These are phyloP conservation scores for Physocephala rufipes DNA, from an alignment of 2,888 invertebrate genomes.

Conservation along the genomic window DNA sequence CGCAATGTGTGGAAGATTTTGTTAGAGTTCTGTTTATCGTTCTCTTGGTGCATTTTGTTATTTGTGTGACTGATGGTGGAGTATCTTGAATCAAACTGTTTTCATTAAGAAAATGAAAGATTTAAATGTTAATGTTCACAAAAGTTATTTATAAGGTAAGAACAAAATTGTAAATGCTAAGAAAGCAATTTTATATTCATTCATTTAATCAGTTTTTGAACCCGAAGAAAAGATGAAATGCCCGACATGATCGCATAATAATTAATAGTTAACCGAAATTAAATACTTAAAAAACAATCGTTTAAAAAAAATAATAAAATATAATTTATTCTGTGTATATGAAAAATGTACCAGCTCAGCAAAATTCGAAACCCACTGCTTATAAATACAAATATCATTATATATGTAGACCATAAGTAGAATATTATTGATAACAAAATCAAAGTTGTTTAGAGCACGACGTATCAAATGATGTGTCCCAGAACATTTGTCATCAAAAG, in stretches of 20 bases:
- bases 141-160: no score
- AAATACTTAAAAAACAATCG: neutral
- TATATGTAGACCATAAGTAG: conserved; percentile 6
- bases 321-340: neutral
- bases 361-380: neutral
- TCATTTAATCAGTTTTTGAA: neutral
- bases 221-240: no score
- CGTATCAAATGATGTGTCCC: conserved; percentile 1
- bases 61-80: no score
- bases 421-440: conserved; percentile 14
- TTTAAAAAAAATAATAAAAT: neutral
- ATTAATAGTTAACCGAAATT: neutral
- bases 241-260: neutral
- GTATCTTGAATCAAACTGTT: no score
- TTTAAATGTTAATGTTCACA: no score
- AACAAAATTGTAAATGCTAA: neutral
- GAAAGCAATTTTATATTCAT: neutral
- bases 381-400: neutral
- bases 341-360: conserved; percentile 16
- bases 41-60: no score
- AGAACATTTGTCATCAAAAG: neutral
- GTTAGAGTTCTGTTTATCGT: no score
- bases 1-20: no score
- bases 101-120: no score
- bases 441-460: neutral